These are phyloP conservation scores for Ciconia nigra DNA, from an alignment of 2,797 vertebrate species.

Conservation along the genomic window DNA sequence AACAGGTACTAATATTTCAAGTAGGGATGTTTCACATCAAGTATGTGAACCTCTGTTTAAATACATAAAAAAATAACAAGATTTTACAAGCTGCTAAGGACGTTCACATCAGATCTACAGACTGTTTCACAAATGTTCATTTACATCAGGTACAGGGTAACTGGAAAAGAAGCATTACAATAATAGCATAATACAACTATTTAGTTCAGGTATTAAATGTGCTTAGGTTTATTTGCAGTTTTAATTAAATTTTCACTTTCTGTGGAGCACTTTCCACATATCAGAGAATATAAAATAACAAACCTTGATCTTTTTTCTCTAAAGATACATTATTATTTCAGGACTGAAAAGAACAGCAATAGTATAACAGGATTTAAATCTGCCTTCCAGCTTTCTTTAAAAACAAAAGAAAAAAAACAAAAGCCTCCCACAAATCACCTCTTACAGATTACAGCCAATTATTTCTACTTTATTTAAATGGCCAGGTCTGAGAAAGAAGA, in stretches of 20 bases:
- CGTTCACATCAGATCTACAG: background rate
- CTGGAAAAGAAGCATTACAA: background rate
- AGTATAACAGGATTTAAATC: background rate
- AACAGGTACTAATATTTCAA: background rate
- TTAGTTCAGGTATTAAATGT: background rate
- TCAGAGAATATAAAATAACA: background rate
- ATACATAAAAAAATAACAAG: background rate
- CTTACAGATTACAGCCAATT: background rate
- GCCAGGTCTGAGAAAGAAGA: background rate
- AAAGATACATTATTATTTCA: background rate
- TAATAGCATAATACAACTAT: background rate
- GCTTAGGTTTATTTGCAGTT: background rate
- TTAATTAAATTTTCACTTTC: constrained; percentile 28
- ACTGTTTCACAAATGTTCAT: background rate
- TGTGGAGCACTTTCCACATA: background rate
- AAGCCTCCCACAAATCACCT: background rate
- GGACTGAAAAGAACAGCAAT: background rate
- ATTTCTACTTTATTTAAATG: background rate
- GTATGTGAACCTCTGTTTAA: background rate
- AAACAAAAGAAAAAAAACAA: background rate
- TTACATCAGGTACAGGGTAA: background rate
- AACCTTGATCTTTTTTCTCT: background rate
- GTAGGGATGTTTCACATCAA: background rate
- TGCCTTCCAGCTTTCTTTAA: background rate
- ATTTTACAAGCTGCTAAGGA: background rate